Conservation (phyloP, 2,888 invertebrate species). For the Thelaira solivaga region DNA sequence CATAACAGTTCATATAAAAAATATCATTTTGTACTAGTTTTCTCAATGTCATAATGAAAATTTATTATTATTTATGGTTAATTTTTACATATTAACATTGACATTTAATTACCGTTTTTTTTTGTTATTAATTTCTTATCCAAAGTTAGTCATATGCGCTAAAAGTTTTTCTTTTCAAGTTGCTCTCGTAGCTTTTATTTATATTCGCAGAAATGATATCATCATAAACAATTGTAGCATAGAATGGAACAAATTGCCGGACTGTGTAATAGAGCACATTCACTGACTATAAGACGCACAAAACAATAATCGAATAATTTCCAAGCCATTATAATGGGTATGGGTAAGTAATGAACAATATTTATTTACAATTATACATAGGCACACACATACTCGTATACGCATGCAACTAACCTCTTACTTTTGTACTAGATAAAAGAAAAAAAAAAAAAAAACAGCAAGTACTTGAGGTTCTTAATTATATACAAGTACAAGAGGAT, state of each 20-base stretch:
- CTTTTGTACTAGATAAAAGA: no score
- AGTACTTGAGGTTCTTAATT: conserved; percentile 5
- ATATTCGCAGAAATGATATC: background rate
- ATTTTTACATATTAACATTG: no score
- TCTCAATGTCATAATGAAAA: no score
- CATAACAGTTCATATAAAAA: no score
- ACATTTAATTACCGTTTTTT: no score
- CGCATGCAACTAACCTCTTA: no score
- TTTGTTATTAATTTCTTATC: no score
- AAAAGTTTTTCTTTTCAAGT: no score
- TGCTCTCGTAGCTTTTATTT: background rate
- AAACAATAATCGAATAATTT: conserved; percentile 30
- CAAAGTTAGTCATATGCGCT: no score
- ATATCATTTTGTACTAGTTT: no score
- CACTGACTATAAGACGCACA: conserved; percentile 1
- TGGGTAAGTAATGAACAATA: conserved; percentile 4
- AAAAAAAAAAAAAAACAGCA: background rate
- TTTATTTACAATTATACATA: background rate
- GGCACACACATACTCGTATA: background rate
- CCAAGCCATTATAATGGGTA: conserved; percentile 35
- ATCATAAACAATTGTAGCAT: conserved; percentile 18
- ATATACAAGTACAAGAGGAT: background rate
- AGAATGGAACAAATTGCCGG: conserved; percentile 3
- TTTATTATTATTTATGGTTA: no score
- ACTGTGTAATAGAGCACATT: background rate